Conservation (phyloP, 2,113 vertebrate species). For the Isichthys henryi region DNA sequence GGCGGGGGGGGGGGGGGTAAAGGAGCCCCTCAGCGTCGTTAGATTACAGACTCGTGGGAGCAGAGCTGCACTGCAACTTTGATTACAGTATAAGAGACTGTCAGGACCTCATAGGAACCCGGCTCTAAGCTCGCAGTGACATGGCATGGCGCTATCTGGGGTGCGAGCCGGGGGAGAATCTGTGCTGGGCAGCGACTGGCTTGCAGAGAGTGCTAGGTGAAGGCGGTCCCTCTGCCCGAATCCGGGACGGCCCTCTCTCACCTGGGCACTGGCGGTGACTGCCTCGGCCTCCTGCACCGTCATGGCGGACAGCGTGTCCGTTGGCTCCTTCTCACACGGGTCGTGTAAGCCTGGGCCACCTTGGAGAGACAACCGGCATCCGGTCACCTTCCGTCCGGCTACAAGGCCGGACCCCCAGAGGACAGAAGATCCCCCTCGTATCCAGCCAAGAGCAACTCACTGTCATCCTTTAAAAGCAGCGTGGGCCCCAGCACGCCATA, state of each 20-base stretch:
- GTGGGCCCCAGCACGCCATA: background rate
- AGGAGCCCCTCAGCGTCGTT: background rate
- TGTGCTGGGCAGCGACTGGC: background rate
- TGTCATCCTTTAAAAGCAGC: background rate
- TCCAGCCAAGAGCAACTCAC: background rate
- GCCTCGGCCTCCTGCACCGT: conserved; percentile 85
- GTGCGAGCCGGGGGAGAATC: background rate
- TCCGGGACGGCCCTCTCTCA: conserved; percentile 41
- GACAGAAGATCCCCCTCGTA: background rate
- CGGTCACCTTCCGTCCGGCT: background rate
- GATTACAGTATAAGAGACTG: background rate
- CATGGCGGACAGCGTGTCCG: conserved; percentile 81
- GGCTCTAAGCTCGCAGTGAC: background rate
- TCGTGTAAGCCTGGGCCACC: conserved; percentile 93
- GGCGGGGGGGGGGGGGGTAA: background rate
- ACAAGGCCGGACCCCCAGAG: background rate
- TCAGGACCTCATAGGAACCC: background rate
- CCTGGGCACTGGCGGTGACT: conserved; percentile 90
- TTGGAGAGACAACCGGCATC: conserved; percentile 38
- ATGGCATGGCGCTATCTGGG: background rate
- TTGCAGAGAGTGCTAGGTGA: background rate
- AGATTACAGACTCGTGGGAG: background rate
- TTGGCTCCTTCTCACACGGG: conserved; percentile 91
- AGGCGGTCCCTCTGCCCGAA: background rate
- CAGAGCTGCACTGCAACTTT: background rate